A percentile compares a stretch with the other conserved stretches of the same genome.
Evolutionary conservation across 2,797 vertebrate species (phyloP).

Genomic region (Acanthopagrus latus): DNA sequence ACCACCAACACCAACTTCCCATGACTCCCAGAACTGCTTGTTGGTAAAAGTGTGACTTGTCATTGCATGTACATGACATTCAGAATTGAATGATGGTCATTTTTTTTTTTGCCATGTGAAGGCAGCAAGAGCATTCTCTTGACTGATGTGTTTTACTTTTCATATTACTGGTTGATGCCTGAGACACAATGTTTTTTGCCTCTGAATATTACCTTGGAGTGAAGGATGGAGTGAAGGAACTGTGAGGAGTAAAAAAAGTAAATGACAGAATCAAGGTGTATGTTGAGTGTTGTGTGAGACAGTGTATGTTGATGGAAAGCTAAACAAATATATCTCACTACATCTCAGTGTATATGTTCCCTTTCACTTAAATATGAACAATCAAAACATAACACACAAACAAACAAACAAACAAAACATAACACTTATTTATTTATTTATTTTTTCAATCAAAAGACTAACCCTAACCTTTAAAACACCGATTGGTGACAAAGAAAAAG

Average conservation of each 20-base stretch:
- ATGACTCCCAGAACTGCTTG: slow-evolving; percentile 27
- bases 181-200: slow-evolving; percentile 8
- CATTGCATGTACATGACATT: slow-evolving; percentile 27
- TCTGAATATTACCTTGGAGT: background rate
- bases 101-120: slow-evolving; percentile 28
- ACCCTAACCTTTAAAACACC: no score
- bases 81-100: slow-evolving; percentile 35
- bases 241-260: background rate
- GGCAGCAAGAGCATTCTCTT: background rate
- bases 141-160: slow-evolving; percentile 35
- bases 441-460: no score
- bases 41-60: slow-evolving; percentile 40
- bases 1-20: slow-evolving; percentile 1
- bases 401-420: no score
- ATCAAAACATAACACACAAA: no score
- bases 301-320: background rate
- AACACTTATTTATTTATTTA: no score
- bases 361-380: no score
- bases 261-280: background rate
- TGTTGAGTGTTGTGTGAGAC: background rate
- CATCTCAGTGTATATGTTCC: no score
- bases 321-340: background rate
- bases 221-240: background rate
- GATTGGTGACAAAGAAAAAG: no score
- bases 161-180: background rate